These are phyloP conservation scores for Tridacna crocea DNA, from an alignment of 2,888 invertebrate species.

Conservation along the genomic window DNA sequence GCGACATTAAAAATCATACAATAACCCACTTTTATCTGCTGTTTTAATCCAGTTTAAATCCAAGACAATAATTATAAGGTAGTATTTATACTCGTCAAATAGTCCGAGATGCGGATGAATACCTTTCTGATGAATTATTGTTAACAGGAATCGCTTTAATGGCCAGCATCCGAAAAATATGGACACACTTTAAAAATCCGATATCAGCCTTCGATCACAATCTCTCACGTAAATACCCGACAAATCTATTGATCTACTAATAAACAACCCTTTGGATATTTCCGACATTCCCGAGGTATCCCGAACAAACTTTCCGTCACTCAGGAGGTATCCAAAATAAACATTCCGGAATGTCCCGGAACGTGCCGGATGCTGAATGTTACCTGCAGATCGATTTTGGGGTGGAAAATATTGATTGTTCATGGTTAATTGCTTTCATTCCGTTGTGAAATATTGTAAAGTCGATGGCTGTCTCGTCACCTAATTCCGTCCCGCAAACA, in stretches of 20 bases:
- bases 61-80: no score
- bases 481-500: slow-evolving; percentile 2
- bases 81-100: no score
- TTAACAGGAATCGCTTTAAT: not conserved
- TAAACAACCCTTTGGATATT: not conserved
- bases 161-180: slow-evolving; percentile 13
- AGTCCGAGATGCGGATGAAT: no score
- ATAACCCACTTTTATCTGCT: no score
- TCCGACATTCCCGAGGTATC: not conserved
- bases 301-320: no score
- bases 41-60: no score
- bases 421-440: slow-evolving; percentile 1
- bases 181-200: slow-evolving; percentile 6
- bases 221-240: not conserved
- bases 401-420: not conserved
- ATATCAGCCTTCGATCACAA: slow-evolving; percentile 3
- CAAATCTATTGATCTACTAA: not conserved
- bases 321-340: not conserved
- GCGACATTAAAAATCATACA: no score
- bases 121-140: not conserved
- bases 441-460: slow-evolving; percentile 13
- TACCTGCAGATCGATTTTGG: slow-evolving; percentile 2
- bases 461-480: slow-evolving; percentile 3
- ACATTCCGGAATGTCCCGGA: not conserved
- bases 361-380: not conserved